A percentile compares a stretch with the other conserved stretches of the same genome.
phyloP scores from a whole-genome alignment of 2,797 vertebrate genomes.

The Kryptopterus vitreolus region DNA sequence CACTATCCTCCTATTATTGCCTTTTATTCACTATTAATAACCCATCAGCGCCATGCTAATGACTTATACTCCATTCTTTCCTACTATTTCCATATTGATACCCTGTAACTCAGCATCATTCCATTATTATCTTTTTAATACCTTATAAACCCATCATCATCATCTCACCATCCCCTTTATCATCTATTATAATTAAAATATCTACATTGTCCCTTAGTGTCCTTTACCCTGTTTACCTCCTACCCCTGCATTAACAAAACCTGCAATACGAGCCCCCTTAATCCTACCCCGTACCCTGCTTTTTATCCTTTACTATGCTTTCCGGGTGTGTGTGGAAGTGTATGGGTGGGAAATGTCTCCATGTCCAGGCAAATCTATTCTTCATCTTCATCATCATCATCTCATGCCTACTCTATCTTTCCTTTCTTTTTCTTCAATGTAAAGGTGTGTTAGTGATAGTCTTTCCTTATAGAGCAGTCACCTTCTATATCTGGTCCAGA shows the following conservation, averaged over 20 bases:
- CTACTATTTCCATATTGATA: no score
- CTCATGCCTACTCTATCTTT: constrained; percentile 7
- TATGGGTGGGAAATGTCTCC: neutral
- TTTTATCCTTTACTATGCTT: neutral
- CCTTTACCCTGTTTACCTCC: neutral
- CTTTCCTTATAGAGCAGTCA: neutral
- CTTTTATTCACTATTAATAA: neutral
- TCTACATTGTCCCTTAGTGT: no score
- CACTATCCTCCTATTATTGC: neutral
- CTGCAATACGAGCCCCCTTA: neutral
- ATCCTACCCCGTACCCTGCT: neutral
- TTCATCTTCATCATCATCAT: constrained; percentile 33
- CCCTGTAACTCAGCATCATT: neutral
- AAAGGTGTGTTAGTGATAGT: neutral
- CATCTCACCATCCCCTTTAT: no score
- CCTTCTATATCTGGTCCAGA: neutral
- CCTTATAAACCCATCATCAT: neutral
- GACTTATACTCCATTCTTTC: neutral
- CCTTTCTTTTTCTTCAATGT: neutral
- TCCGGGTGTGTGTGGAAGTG: no score
- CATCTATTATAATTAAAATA: no score
- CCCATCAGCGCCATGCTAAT: neutral
- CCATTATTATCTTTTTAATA: neutral
- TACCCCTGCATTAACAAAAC: neutral
- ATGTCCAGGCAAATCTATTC: constrained; percentile 29